Percentiles rank a stretch among this genome's conserved stretches.
These are phyloP conservation scores for Thaleichthys pacificus DNA, from an alignment of 2,797 vertebrate genomes.

Conservation along the genomic window DNA sequence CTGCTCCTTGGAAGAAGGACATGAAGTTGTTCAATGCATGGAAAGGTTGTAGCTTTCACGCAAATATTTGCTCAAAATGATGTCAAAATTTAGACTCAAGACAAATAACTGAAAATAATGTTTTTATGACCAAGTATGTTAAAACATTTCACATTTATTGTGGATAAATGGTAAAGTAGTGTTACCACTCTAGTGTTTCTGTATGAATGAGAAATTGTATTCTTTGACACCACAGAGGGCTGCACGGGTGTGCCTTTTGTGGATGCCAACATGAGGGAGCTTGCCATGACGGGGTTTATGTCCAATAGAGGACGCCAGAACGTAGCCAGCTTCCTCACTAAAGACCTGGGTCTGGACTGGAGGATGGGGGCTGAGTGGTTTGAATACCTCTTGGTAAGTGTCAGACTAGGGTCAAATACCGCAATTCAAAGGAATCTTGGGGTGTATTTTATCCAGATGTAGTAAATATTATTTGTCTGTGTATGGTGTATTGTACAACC, in stretches of 20 bases:
- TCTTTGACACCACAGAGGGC: slow-evolving; percentile 69
- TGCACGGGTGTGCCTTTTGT: slow-evolving; percentile 83
- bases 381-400: slow-evolving; percentile 77
- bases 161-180: too few species aligned
- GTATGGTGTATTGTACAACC: too few species aligned
- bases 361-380: slow-evolving; percentile 87
- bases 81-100: too few species aligned
- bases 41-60: slow-evolving; percentile 73
- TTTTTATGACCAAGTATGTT: too few species aligned
- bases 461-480: too few species aligned
- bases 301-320: slow-evolving; percentile 86
- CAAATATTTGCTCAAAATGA: too few species aligned
- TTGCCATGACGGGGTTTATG: slow-evolving; percentile 82
- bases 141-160: too few species aligned
- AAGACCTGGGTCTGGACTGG: slow-evolving; percentile 85
- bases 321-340: slow-evolving; percentile 84
- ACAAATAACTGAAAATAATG: too few species aligned
- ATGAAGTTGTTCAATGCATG: slow-evolving; percentile 75
- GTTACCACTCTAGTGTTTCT: too few species aligned
- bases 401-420: too few species aligned
- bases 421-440: too few species aligned
- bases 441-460: too few species aligned
- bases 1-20: slow-evolving; percentile 82
- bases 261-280: slow-evolving; percentile 84
- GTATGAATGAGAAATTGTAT: neutral